These are phyloP conservation scores for Exaiptasia diaphana DNA, from an alignment of 64 coral and sea anemone species.

Conservation along the genomic window DNA sequence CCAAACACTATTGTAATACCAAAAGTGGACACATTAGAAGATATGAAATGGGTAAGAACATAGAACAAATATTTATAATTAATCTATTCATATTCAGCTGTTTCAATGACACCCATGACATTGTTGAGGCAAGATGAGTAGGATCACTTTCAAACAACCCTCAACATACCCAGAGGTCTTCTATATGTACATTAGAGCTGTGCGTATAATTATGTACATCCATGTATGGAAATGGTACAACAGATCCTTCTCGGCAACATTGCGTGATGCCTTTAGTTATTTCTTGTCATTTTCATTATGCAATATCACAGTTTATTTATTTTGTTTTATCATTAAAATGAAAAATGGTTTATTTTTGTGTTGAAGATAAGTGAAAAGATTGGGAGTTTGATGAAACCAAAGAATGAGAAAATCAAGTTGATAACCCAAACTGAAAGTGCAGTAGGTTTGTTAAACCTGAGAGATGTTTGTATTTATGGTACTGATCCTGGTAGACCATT, in stretches of 20 bases:
- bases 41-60: conserved; percentile 82
- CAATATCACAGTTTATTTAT: no score
- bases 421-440: conserved; percentile 90
- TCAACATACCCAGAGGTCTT: no score
- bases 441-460: conserved; percentile 73
- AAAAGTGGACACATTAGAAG: conserved; percentile 81
- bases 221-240: no score
- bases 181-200: no score
- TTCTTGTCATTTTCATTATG: no score
- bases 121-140: no score
- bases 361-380: conserved; percentile 79
- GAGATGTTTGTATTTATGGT: conserved; percentile 68
- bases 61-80: neutral
- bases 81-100: neutral
- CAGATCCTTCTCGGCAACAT: no score
- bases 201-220: no score
- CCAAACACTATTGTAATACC: conserved; percentile 84
- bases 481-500: conserved; percentile 33
- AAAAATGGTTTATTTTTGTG: neutral
- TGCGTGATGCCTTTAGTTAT: no score
- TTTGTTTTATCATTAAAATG: no score
- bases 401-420: conserved; percentile 52
- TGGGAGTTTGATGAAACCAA: conserved; percentile 18
- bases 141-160: no score
- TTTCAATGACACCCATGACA: no score